Conservation (phyloP, 2,797 vertebrate species). For the Lindbergichthys nudifrons region DNA sequence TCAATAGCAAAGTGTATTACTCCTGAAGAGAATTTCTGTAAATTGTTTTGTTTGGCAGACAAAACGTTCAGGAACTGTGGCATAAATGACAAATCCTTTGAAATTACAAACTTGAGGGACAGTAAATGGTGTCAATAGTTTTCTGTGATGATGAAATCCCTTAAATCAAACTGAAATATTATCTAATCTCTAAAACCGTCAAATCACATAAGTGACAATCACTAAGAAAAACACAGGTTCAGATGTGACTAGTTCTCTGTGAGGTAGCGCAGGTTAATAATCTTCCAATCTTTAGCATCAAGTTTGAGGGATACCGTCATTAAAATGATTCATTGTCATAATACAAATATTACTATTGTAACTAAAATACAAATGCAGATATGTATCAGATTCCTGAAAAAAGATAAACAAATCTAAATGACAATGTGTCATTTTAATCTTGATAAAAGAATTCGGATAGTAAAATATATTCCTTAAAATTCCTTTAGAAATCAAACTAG, state of each 20-base stretch:
- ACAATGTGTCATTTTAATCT: conserved; percentile 3
- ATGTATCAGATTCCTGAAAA: conserved; percentile 10
- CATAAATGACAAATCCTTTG: neutral
- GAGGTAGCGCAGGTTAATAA: conserved; percentile 61
- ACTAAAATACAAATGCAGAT: conserved; percentile 23
- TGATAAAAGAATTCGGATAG: conserved; percentile 31
- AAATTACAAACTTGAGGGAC: neutral
- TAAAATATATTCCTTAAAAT: conserved; percentile 26
- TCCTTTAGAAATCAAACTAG: conserved; percentile 17
- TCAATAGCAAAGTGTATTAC: neutral
- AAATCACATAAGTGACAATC: conserved; percentile 1
- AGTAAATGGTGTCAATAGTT: neutral
- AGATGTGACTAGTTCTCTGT: conserved; percentile 38
- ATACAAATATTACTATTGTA: neutral
- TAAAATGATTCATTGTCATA: conserved; percentile 17
- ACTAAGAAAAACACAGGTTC: conserved; percentile 27
- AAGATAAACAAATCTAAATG: conserved; percentile 15
- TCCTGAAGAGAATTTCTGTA: neutral
- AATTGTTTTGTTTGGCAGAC: neutral
- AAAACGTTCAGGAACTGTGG: neutral
- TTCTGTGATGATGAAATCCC: conserved; percentile 12
- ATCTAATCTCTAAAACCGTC: conserved; percentile 9
- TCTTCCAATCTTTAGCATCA: conserved; percentile 38
- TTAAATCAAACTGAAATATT: neutral
- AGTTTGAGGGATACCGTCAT: conserved; percentile 13